Conservation (phyloP, 1,140 invertebrate genomes). For the Drosophila varians region DNA sequence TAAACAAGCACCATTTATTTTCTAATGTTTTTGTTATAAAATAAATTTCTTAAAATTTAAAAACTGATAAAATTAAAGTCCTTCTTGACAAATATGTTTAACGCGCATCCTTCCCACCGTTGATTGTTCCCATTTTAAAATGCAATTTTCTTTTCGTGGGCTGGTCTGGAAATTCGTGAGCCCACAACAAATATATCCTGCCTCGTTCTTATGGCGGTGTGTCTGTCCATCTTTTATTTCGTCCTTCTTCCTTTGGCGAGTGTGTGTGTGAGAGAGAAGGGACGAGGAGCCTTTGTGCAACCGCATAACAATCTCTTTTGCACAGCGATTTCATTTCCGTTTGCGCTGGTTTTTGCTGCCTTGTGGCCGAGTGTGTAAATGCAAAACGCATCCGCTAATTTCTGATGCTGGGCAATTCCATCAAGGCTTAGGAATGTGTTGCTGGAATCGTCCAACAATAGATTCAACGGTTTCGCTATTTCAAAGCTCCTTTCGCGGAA, state of each 20-base stretch:
- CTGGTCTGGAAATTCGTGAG: constrained; percentile 44
- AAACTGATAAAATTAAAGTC: too few species aligned
- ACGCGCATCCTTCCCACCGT: constrained; percentile 35
- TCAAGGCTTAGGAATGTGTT: constrained; percentile 10
- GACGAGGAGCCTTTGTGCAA: constrained; percentile 73
- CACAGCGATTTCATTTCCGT: constrained; percentile 76
- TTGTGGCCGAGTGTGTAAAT: constrained; percentile 17
- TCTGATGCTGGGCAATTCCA: constrained; percentile 47
- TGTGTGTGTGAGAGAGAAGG: constrained; percentile 4
- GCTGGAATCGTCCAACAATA: constrained; percentile 2
- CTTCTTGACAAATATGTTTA: neutral
- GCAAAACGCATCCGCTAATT: constrained; percentile 65
- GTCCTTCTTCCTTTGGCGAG: constrained; percentile 24
- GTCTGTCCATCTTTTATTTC: constrained; percentile 56
- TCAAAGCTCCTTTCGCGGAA: neutral
- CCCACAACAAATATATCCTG: constrained; percentile 3
- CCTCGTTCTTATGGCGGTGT: neutral
- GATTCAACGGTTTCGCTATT: neutral
- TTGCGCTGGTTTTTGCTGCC: constrained; percentile 41
- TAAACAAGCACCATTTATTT: neutral
- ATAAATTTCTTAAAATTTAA: too few species aligned
- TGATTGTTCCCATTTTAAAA: constrained; percentile 44
- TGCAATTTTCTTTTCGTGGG: constrained; percentile 45
- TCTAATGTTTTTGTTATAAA: neutral
- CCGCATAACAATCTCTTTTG: constrained; percentile 76